Percentiles rank a stretch among this genome's conserved stretches.
Conservation (phyloP, 2,797 vertebrate species). For the Enteromius anoplus region DNA sequence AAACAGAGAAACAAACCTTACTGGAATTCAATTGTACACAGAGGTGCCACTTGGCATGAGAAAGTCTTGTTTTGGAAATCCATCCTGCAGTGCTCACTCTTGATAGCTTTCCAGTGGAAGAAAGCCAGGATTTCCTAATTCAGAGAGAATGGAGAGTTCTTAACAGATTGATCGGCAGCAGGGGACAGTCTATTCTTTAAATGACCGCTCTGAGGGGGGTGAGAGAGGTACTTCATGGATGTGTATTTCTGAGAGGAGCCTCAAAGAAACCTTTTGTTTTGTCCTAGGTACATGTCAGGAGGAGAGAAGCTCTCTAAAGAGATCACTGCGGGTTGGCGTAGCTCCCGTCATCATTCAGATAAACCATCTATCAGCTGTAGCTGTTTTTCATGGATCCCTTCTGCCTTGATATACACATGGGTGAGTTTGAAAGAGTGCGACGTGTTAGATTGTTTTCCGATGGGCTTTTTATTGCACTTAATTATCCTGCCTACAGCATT, state of each 20-base stretch:
- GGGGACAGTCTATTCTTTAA: slow-evolving; percentile 79
- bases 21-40: slow-evolving; percentile 70
- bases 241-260: slow-evolving; percentile 41
- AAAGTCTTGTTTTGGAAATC: slow-evolving; percentile 73
- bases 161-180: slow-evolving; percentile 82
- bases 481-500: slow-evolving; percentile 22
- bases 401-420: slow-evolving; percentile 69
- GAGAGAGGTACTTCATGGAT: slow-evolving; percentile 47
- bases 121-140: slow-evolving; percentile 86
- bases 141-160: slow-evolving; percentile 74
- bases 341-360: slow-evolving; percentile 14
- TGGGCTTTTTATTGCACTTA: slow-evolving; percentile 34
- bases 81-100: slow-evolving; percentile 66
- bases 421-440: slow-evolving; percentile 65
- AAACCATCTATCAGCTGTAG: slow-evolving; percentile 29
- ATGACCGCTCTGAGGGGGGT: slow-evolving; percentile 23
- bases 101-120: slow-evolving; percentile 71
- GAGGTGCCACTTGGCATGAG: slow-evolving; percentile 73
- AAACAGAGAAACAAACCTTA: slow-evolving; percentile 61
- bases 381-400: slow-evolving; percentile 71
- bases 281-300: slow-evolving; percentile 45
- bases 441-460: slow-evolving; percentile 7
- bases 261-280: slow-evolving; percentile 39
- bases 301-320: slow-evolving; percentile 25
- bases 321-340: slow-evolving; percentile 35